Base-by-base conservation (phyloP, 2,888 invertebrate species). In the Agonopterix alstromeriana region DNA sequence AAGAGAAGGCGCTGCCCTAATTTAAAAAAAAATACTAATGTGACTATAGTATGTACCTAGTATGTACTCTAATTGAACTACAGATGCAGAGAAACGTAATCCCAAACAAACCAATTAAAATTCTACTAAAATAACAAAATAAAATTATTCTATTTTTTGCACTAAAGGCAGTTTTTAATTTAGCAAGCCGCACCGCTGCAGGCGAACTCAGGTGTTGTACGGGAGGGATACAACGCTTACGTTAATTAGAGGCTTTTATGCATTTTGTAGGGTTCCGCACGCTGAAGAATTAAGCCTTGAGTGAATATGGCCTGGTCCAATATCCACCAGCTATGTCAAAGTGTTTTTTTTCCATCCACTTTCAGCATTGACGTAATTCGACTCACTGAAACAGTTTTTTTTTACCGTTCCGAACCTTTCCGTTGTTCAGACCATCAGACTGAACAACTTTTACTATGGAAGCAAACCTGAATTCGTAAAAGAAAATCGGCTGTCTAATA, bases 141-240 rank as follows among this genome's bases (percentile, higher is more conserved):
- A 40, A 40, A 40, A 40, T 40, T n/a, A 40, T 10, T n/a, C 40
- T 40, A 40, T 10, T 10, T 10, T 10, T 10, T 10, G 40, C 40
- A 10, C n/a, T 27, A 27, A 27, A 27, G 27, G 27, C 27, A 27
- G 38, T 38, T 45, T 48, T 45, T 45, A 45, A 48, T 45, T 45
- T 48, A 42, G 35, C 44, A 36, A 45, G 42, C 27, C 5, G 17
- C 36, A 12, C 12, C 42, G 45, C 10, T 36, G 48, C 42, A 42
- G 48, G 36, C 45, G 35, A 41, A 40, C 48, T 10, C 48, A 48
- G 48, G 45, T 48, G 48, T 45, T 36, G 14, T 17, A 36, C 35
- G 48, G 38, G 27, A 27, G 35, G 47, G 55, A 58, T 53, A 43
- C 46, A 53, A 53, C 48, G 36, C 42, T 49, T 44, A 41, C 50